Conservation (phyloP, 2,113 vertebrate genomes). For the Cynopterus brachyotis region DNA sequence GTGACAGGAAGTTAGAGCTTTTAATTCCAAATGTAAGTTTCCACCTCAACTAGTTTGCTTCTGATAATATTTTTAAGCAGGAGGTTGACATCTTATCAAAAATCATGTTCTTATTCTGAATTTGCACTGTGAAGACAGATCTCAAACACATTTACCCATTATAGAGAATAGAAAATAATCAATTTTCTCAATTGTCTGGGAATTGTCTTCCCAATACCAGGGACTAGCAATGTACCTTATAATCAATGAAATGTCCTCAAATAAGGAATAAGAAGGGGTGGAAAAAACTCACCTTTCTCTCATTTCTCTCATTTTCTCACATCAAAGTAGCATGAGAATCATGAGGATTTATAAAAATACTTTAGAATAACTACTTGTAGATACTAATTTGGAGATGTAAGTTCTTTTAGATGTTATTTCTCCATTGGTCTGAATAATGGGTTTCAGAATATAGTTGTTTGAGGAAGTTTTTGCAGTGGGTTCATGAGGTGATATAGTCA, state of each 20-base stretch:
- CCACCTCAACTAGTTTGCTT: background rate
- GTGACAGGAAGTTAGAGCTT: background rate
- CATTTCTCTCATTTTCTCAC: slow-evolving; percentile 13
- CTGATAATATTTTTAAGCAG: background rate
- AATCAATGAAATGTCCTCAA: background rate
- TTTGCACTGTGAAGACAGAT: background rate
- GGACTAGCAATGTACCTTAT: background rate
- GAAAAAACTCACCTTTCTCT: background rate
- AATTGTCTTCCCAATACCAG: background rate
- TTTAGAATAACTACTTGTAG: background rate
- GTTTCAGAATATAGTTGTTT: background rate
- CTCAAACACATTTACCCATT: background rate
- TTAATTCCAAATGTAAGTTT: background rate
- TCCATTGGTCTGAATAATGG: background rate
- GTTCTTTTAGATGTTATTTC: background rate
- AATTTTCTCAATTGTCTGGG: background rate
- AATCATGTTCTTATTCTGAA: background rate
- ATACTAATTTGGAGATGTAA: background rate
- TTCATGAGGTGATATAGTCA: background rate
- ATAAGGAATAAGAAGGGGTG: background rate
- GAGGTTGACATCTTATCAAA: background rate
- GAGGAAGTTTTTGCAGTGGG: background rate
- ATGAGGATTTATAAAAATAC: background rate
- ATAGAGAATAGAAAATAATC: background rate
- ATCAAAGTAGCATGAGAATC: background rate